A percentile compares a stretch with the other conserved stretches of the same genome.
phyloP scores from a whole-genome alignment of 2,888 invertebrate genomes.

The Lomographa bimaculata region DNA sequence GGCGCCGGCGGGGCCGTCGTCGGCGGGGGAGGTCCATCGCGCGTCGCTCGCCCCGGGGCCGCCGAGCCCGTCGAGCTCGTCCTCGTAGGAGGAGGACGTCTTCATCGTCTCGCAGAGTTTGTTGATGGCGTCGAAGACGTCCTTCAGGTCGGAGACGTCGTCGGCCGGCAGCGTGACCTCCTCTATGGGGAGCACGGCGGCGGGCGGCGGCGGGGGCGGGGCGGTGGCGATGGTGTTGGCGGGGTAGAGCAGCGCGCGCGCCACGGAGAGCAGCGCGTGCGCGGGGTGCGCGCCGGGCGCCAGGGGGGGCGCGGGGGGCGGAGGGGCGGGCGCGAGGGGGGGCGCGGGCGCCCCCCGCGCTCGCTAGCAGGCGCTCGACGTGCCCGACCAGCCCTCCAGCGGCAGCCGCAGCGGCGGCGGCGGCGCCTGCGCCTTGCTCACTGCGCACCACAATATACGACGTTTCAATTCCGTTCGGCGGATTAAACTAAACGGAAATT shows the following conservation, averaged over 20 bases:
- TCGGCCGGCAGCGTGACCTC: conserved; percentile 53
- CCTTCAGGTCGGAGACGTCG: conserved; percentile 69
- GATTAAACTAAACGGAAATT: no score
- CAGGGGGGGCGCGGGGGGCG: conserved; percentile 45
- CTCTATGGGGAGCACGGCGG: conserved; percentile 53
- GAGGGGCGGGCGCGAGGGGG: conserved; percentile 21
- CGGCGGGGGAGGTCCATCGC: conserved; percentile 7
- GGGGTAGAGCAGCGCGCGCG: conserved; percentile 64
- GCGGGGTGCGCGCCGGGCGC: conserved; percentile 58
- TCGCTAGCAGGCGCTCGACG: conserved; percentile 81
- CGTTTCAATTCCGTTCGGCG: neutral
- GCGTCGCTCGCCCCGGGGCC: conserved; percentile 21
- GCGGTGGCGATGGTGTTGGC: conserved; percentile 52
- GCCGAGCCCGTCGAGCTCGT: conserved; percentile 19
- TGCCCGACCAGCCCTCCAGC: conserved; percentile 81
- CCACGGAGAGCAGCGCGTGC: conserved; percentile 61
- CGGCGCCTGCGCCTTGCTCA: conserved; percentile 85
- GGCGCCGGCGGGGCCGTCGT: neutral
- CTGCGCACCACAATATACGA: conserved; percentile 38
- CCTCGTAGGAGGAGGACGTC: conserved; percentile 58
- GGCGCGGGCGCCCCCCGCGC: conserved; percentile 66
- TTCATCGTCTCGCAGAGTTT: conserved; percentile 76
- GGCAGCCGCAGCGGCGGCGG: conserved; percentile 84
- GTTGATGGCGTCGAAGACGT: conserved; percentile 79
- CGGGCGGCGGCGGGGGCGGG: conserved; percentile 23